Conservation (phyloP, 1,140 invertebrate species). For the Penaeus chinensis region DNA sequence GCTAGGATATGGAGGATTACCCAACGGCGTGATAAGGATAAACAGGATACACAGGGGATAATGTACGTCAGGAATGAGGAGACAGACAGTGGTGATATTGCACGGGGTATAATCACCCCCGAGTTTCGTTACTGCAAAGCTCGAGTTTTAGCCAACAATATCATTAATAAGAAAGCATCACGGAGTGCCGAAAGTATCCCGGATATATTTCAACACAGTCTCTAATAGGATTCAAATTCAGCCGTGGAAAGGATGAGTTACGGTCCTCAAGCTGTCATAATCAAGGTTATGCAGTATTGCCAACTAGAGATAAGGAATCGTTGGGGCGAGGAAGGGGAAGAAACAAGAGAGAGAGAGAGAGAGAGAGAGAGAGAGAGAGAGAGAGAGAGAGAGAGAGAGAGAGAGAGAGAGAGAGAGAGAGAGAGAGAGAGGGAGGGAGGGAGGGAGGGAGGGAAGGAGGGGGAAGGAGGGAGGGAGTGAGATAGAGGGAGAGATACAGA, state of each 20-base stretch:
- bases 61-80: conserved; percentile 12
- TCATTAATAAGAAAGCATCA: conserved; percentile 4
- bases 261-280: no score
- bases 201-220: no score
- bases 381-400: not conserved
- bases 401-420: conserved; percentile 13
- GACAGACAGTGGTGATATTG: conserved; percentile 28
- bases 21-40: conserved; percentile 7
- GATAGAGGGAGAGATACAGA: not conserved
- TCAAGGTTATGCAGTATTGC: no score
- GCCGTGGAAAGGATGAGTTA: no score
- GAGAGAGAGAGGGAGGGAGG: conserved; percentile 7
- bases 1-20: conserved; percentile 15
- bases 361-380: conserved; percentile 18
- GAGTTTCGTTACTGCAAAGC: conserved; percentile 13
- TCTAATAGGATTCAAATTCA: no score
- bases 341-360: not conserved
- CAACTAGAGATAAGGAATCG: no score
- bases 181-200: not conserved
- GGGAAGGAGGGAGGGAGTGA: not conserved
- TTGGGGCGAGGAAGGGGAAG: no score
- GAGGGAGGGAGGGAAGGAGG: not conserved
- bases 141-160: not conserved
- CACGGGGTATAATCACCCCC: conserved; percentile 2
- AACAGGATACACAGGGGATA: conserved; percentile 9